A percentile compares a stretch with the other conserved stretches of the same genome.
phyloP scores from a whole-genome alignment of 2,113 vertebrate species.

The Panthera uncia region DNA sequence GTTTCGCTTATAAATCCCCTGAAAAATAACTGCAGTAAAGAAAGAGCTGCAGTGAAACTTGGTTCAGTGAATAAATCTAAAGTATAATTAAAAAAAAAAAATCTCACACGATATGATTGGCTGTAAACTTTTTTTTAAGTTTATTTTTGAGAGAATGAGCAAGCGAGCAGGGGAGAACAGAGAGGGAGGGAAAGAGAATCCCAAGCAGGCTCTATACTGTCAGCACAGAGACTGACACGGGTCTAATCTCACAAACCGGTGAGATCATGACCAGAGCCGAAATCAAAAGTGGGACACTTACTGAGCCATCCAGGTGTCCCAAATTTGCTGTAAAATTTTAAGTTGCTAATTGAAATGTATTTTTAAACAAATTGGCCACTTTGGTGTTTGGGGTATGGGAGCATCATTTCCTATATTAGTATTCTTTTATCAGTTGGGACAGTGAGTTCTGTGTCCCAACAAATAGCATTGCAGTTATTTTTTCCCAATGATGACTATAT shows the following conservation, averaged over 20 bases:
- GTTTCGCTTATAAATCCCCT: neutral
- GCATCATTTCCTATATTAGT: neutral
- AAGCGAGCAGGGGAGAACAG: no score
- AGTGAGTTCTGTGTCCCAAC: neutral
- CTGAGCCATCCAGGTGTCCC: no score
- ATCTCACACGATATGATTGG: neutral
- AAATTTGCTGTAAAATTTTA: constrained; percentile 21
- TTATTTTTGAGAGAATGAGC: no score
- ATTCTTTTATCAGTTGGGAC: neutral
- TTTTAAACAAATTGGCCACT: constrained; percentile 8
- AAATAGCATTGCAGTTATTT: neutral
- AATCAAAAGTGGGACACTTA: no score
- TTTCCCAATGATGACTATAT: neutral
- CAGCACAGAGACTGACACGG: no score
- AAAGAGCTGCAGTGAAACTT: neutral
- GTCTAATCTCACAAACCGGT: no score
- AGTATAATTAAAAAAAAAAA: neutral
- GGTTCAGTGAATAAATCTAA: neutral
- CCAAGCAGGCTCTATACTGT: no score
- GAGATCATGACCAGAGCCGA: no score
- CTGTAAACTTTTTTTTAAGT: neutral
- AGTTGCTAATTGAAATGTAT: constrained; percentile 19
- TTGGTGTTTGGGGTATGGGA: neutral
- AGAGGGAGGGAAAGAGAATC: no score
- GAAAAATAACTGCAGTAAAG: constrained; percentile 40